Conservation (phyloP, 2,888 invertebrate species). For the Lepeophtheirus nordmannii region DNA sequence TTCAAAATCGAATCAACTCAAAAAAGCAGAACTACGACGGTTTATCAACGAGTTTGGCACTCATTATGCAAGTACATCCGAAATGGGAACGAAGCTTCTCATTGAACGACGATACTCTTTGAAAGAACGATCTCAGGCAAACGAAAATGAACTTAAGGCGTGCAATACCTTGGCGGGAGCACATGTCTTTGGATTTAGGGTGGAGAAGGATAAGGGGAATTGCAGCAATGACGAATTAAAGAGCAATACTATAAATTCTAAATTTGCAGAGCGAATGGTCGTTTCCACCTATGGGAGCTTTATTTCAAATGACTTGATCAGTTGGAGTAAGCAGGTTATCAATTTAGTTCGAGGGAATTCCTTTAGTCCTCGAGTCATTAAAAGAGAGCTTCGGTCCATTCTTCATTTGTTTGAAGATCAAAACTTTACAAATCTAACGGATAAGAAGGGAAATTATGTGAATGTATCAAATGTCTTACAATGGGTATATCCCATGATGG, state of each 20-base stretch:
- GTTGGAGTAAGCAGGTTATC: constrained; percentile 17
- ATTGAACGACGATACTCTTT: constrained; percentile 7
- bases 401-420: constrained; percentile 11
- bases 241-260: not conserved
- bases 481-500: not conserved
- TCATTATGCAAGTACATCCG: constrained; percentile 13
- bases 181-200: constrained; percentile 7
- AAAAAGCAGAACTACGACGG: not conserved
- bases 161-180: constrained; percentile 20
- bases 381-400: constrained; percentile 9
- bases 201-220: not conserved
- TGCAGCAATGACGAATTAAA: constrained; percentile 2
- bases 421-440: constrained; percentile 6
- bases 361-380: constrained; percentile 13
- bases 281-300: constrained; percentile 20
- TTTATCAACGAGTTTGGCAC: constrained; percentile 16
- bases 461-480: not conserved
- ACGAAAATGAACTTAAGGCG: constrained; percentile 2
- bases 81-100: constrained; percentile 20
- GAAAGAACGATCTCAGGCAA: not conserved
- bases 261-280: constrained; percentile 1
- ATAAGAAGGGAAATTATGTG: not conserved
- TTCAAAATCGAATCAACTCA: not conserved
- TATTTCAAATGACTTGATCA: not conserved
- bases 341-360: not conserved